Evolutionary conservation across 2,888 invertebrate genomes (phyloP).

Genomic region (Caenorhabditis zanzibari): DNA sequence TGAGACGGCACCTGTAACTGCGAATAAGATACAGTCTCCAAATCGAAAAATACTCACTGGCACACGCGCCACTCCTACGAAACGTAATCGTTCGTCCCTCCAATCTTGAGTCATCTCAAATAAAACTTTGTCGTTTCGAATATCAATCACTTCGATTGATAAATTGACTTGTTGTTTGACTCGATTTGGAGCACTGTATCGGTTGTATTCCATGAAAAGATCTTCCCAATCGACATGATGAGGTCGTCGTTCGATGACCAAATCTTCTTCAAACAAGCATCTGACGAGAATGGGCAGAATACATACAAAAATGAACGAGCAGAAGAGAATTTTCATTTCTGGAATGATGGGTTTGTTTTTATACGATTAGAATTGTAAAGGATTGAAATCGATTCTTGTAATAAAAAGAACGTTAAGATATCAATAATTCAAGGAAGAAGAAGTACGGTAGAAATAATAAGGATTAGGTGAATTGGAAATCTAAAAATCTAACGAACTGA

Average conservation of each 20-base stretch:
- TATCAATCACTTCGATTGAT: constrained; percentile 37
- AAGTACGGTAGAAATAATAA: too few species aligned
- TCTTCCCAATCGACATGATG: constrained; percentile 67
- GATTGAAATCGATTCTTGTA: background rate
- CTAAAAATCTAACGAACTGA: too few species aligned
- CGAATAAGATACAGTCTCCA: background rate
- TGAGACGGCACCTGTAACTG: constrained; percentile 49
- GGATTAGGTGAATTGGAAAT: too few species aligned
- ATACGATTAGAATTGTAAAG: background rate
- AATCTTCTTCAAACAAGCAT: constrained; percentile 44
- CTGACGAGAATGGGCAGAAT: constrained; percentile 21
- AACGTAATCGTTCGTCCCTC: constrained; percentile 61
- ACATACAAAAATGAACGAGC: background rate
- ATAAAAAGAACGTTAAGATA: too few species aligned
- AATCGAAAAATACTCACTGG: constrained; percentile 28
- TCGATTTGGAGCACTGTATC: constrained; percentile 57
- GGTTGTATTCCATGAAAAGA: constrained; percentile 65
- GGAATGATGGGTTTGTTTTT: background rate
- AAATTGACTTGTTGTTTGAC: constrained; percentile 47
- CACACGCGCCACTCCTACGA: constrained; percentile 32
- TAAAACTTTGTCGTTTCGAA: constrained; percentile 17
- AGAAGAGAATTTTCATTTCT: background rate
- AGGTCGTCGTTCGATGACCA: constrained; percentile 61
- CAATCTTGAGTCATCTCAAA: constrained; percentile 57
- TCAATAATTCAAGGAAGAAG: too few species aligned